Percentiles rank a stretch among this genome's conserved stretches.
Conservation (phyloP, 2,113 vertebrate species). For the Saccopteryx leptura region DNA sequence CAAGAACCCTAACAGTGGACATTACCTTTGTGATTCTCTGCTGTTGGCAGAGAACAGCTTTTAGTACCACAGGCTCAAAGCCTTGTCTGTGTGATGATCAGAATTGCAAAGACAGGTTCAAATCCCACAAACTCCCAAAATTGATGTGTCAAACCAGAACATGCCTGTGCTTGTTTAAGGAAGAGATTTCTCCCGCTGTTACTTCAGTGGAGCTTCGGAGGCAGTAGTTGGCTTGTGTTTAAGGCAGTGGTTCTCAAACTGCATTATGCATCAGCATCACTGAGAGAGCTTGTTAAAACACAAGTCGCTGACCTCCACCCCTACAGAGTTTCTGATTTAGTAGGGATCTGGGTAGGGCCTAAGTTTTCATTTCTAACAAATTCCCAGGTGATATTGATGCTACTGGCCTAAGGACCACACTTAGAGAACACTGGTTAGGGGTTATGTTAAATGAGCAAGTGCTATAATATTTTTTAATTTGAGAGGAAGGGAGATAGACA, state of each 20-base stretch:
- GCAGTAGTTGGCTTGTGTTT: neutral
- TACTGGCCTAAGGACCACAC: neutral
- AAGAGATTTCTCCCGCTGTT: constrained; percentile 8
- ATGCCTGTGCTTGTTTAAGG: constrained; percentile 16
- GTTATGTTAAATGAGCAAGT: neutral
- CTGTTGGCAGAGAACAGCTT: neutral
- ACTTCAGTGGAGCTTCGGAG: constrained; percentile 26
- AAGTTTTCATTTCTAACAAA: constrained; percentile 18
- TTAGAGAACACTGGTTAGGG: neutral
- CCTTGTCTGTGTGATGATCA: neutral
- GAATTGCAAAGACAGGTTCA: neutral
- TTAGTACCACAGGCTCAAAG: neutral
- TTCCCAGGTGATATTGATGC: neutral
- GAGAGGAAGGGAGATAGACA: too few relatives aligned
- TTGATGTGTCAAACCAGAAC: neutral
- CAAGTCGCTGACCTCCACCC: neutral
- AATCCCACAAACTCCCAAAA: neutral
- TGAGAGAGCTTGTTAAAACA: constrained; percentile 24
- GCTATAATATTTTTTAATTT: neutral
- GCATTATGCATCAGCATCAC: constrained; percentile 26
- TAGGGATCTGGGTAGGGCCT: neutral
- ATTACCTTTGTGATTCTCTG: neutral
- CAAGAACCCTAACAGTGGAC: neutral
- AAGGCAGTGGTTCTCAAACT: neutral
- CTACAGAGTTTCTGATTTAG: constrained; percentile 13